Percentiles rank a stretch among this genome's conserved stretches.
Conservation (phyloP, 2,888 invertebrate genomes). For the Aromia moschata region DNA sequence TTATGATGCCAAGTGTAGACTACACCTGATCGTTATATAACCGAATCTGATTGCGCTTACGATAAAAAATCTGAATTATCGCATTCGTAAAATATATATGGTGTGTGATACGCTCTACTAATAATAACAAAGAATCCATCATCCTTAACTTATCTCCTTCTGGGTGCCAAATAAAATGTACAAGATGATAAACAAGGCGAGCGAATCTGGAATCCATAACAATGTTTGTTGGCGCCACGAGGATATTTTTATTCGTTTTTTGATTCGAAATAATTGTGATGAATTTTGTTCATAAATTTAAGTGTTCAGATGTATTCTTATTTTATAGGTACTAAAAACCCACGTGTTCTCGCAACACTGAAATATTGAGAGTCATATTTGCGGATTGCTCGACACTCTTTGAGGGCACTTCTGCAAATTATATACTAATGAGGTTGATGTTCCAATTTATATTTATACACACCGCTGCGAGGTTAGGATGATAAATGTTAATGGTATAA, state of each 20-base stretch:
- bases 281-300: conserved; percentile 18
- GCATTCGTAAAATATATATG: no score
- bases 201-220: no score
- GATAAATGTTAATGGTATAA: background rate
- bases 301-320: conserved; percentile 18
- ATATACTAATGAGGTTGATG: conserved; percentile 21
- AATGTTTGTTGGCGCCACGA: conserved; percentile 16
- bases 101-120: no score
- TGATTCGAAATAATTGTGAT: conserved; percentile 21
- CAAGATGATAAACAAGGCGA: no score
- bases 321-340: conserved; percentile 23
- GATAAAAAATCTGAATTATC: no score
- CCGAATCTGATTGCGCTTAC: no score
- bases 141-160: no score
- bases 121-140: no score
- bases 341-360: conserved; percentile 20
- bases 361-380: conserved; percentile 22
- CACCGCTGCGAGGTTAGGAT: background rate
- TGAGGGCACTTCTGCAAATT: conserved; percentile 21
- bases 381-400: conserved; percentile 13
- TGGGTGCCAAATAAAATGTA: no score
- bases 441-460: conserved; percentile 6
- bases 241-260: conserved; percentile 17
- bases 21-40: no score
- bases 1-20: no score